Evolutionary conservation across 2,797 vertebrate genomes (phyloP).

Genomic region (Aphelocoma californica): DNA sequence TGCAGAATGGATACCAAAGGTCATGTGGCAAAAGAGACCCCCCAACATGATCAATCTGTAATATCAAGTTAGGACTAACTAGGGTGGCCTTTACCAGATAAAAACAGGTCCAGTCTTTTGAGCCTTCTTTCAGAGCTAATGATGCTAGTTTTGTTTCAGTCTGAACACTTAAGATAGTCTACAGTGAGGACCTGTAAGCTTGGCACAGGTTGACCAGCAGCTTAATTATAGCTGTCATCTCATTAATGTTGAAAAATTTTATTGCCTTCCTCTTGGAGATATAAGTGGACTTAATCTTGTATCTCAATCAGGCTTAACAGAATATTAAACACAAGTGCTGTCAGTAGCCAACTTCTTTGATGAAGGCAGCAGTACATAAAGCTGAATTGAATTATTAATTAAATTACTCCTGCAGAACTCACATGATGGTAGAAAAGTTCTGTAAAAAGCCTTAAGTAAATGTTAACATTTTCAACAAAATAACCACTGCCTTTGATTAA

Average conservation of each 20-base stretch:
- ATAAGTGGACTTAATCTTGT: neutral
- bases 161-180: neutral
- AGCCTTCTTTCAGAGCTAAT: neutral
- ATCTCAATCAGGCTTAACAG: neutral
- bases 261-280: neutral
- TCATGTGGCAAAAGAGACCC: neutral
- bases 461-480: neutral
- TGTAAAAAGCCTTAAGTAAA: neutral
- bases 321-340: conserved; percentile 33
- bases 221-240: neutral
- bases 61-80: neutral
- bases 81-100: neutral
- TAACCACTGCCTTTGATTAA: neutral
- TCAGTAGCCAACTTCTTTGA: conserved; percentile 19
- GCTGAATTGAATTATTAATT: conserved; percentile 40
- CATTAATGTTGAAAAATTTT: neutral
- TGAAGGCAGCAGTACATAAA: conserved; percentile 14
- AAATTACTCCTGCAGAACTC: neutral
- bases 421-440: neutral
- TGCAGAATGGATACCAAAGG: neutral
- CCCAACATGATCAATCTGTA: neutral
- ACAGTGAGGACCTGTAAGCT: neutral
- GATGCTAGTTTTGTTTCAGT: neutral
- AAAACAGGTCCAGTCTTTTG: neutral
- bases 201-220: neutral